These are phyloP conservation scores for Neodiprion lecontei DNA, from an alignment of 1,140 invertebrate species.

Conservation along the genomic window DNA sequence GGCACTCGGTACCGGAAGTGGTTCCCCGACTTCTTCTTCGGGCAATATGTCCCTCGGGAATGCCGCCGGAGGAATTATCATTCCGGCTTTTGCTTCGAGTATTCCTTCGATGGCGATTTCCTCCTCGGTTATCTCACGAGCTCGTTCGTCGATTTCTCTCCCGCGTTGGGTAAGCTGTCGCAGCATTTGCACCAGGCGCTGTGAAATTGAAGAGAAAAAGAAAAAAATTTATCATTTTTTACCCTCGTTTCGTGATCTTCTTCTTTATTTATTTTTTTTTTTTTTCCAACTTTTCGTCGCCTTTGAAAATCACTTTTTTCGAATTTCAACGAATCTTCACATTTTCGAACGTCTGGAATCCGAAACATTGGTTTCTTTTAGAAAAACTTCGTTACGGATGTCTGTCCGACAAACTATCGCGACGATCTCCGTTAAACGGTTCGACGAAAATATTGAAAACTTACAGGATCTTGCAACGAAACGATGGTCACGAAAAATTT, in stretches of 20 bases:
- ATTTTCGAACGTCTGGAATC: neutral
- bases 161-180: conserved; percentile 40
- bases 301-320: no score
- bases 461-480: no score
- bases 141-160: conserved; percentile 41
- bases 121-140: conserved; percentile 43
- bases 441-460: no score
- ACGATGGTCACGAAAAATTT: no score
- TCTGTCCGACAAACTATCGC: no score
- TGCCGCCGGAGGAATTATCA: conserved; percentile 21
- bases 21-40: conserved; percentile 38
- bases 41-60: conserved; percentile 30
- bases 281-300: no score
- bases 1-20: conserved; percentile 44
- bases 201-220: conserved; percentile 10
- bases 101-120: conserved; percentile 45
- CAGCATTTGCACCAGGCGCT: conserved; percentile 45
- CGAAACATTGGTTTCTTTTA: neutral
- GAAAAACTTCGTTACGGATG: neutral
- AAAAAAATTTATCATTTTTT: neutral
- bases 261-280: no score
- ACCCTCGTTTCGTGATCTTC: no score
- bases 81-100: conserved; percentile 35
- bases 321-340: no score
- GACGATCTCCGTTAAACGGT: no score